These are phyloP conservation scores for Zygogramma bicolorata DNA, from an alignment of 2,888 invertebrate species.

Conservation along the genomic window DNA sequence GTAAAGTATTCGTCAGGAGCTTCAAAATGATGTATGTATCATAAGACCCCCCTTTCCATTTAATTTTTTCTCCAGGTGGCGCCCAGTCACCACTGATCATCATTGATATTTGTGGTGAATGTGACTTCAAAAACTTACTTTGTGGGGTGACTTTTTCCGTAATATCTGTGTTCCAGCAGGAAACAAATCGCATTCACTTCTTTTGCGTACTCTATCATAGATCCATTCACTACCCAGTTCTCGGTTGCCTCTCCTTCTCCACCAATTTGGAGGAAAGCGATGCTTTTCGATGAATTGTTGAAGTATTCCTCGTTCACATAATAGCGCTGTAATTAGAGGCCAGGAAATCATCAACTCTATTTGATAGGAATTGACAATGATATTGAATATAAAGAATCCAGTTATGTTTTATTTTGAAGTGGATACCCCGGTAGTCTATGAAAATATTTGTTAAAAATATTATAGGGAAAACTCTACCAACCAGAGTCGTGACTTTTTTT, in stretches of 20 bases:
- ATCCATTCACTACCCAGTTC: conserved; percentile 89
- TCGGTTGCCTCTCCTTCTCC: conserved; percentile 89
- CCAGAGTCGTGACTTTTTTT: no score
- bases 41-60: no score
- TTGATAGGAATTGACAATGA: no score
- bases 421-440: no score
- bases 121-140: conserved; percentile 21
- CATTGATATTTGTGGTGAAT: neutral
- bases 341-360: neutral
- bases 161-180: conserved; percentile 92
- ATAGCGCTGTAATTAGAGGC: conserved; percentile 73
- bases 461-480: no score
- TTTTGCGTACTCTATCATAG: conserved; percentile 87
- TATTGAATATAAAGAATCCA: no score
- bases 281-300: conserved; percentile 74
- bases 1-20: no score
- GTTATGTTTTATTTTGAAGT: no score
- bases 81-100: no score
- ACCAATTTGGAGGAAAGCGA: conserved; percentile 94
- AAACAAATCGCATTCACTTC: conserved; percentile 86
- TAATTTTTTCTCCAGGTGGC: no score
- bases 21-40: no score
- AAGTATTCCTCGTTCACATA: conserved; percentile 83
- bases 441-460: no score
- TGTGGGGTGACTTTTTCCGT: conserved; percentile 91